Evolutionary conservation across 2,113 vertebrate species (phyloP), one percentile per base, ranked within the genome.

Genomic region (Lagenorhynchus albirostris): DNA sequence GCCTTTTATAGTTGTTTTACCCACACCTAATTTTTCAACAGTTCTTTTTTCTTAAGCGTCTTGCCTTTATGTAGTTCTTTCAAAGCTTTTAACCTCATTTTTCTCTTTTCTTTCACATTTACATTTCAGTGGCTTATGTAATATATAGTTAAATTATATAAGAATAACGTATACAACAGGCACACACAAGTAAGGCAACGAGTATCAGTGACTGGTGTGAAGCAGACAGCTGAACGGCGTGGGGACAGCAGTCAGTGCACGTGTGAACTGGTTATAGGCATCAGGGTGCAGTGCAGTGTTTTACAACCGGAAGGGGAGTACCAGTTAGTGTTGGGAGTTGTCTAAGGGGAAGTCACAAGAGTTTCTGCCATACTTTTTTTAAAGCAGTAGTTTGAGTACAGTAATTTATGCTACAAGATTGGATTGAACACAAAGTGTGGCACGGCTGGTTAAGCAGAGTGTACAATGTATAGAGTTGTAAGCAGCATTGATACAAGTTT

Each of bases 1-100:
- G 70, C 44, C 62, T 95, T 96, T 91, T 89, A 23, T n/a, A 83
- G 68, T 47, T 62, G 26, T 91, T 94, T 96, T 62, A 70, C 82
- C 38, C 80, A 91, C 67, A 93, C 67, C 82, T 95, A n/a, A 33
- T 62, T 94, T 91, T 85, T 58, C 38, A 94, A 58, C 81, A 67
- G 63, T 77, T 92, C 14, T 62, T 93, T 93, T 77, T 74, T 60
- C 63, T 93, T 63, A 13, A 83, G n/a, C 60, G 26, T 33, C 81
- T 86, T 92, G 87, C 74, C 88, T 96, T 94, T 90, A 63, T 92
- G 85, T 93, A 33, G 29, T 82, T 71, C 50, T 84, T 89, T 74
- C 84, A 77, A 55, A 95, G 90, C 74, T 74, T 38, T 91, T 60
- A 68, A 20, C 74, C 33, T 94, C n/a, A 31, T 93, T 96, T 93